phyloP scores from a whole-genome alignment of 2,888 invertebrate species.

The Adelognathus sp. region DNA sequence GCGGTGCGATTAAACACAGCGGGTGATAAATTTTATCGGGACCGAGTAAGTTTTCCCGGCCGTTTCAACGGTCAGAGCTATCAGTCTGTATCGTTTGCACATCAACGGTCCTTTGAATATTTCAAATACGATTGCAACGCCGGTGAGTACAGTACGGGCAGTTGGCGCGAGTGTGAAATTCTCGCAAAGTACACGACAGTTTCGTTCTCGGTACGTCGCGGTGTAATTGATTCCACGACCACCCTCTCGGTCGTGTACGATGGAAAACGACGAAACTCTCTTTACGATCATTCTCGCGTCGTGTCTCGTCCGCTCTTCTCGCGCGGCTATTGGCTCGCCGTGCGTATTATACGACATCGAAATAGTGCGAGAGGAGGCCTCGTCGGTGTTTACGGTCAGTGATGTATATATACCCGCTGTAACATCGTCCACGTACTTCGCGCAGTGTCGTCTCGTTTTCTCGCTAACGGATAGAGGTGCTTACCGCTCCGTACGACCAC shows the following conservation, averaged over 20 bases:
- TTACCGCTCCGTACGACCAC: constrained; percentile 35
- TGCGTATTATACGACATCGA: constrained; percentile 17
- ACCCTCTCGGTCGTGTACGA: neutral
- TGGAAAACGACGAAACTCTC: constrained; percentile 17
- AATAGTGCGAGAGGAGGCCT: constrained; percentile 18
- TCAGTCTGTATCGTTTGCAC: neutral
- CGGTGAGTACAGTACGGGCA: neutral
- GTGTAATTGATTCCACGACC: constrained; percentile 43
- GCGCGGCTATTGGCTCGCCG: neutral
- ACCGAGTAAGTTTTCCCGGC: neutral
- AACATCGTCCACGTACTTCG: constrained; percentile 9
- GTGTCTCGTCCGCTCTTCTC: neutral
- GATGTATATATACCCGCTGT: neutral
- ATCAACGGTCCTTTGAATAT: constrained; percentile 15
- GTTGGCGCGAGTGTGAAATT: neutral
- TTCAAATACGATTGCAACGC: neutral
- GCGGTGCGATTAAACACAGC: neutral
- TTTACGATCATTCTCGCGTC: constrained; percentile 37
- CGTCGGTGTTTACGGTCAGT: constrained; percentile 21
- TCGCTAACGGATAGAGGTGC: constrained; percentile 52
- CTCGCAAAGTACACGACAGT: neutral
- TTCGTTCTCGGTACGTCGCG: constrained; percentile 5
- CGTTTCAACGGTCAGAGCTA: neutral
- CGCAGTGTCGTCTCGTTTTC: constrained; percentile 45
- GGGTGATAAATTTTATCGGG: neutral